Conservation (phyloP, 2,113 vertebrate genomes). For the Halcyon senegalensis region DNA sequence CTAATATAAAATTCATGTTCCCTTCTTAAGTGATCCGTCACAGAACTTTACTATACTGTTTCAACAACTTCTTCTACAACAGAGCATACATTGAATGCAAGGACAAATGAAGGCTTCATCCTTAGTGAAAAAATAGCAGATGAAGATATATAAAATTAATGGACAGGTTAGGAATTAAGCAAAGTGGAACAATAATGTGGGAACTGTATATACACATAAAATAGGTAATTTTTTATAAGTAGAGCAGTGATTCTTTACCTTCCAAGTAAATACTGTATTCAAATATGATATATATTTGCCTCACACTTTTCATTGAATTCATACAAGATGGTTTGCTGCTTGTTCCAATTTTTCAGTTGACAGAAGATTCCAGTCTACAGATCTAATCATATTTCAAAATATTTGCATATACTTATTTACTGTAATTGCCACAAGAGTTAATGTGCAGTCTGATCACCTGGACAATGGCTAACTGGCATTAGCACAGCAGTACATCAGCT, state of each 20-base stretch:
- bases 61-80: neutral
- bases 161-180: neutral
- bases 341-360: neutral
- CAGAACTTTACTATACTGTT: neutral
- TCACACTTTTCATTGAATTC: neutral
- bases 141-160: neutral
- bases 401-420: neutral
- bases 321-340: neutral
- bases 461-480: neutral
- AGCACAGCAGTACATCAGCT: neutral
- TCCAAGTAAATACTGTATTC: neutral
- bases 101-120: neutral
- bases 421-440: neutral
- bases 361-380: neutral
- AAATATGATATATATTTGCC: neutral
- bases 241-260: neutral
- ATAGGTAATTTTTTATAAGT: neutral
- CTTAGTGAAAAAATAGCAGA: neutral
- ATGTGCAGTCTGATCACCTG: neutral
- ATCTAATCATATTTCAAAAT: neutral
- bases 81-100: neutral
- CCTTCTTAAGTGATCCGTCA: neutral
- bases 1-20: neutral
- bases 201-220: neutral
- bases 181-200: neutral